phyloP scores from a whole-genome alignment of 2,113 vertebrate genomes.

The Brachypodius melanocephalos region DNA sequence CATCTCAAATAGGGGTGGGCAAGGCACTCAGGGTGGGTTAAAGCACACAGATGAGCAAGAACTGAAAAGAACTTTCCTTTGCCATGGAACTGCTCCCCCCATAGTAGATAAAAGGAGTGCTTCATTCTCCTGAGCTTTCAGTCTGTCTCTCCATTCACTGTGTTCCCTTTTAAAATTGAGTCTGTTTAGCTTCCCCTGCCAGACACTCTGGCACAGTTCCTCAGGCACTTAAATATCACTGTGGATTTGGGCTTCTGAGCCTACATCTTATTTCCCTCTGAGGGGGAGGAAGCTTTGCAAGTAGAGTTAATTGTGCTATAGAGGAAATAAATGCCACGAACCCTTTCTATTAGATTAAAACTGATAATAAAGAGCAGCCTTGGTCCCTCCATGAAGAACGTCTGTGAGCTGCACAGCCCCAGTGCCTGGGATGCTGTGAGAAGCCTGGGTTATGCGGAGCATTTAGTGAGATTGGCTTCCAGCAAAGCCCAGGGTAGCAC shows the following conservation, averaged over 20 bases:
- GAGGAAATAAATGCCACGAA: slow-evolving; percentile 20
- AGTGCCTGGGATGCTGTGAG: not conserved
- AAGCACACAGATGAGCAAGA: not conserved
- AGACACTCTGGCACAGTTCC: slow-evolving; percentile 59
- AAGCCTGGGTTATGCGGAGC: not conserved
- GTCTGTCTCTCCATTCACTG: not conserved
- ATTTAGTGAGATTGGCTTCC: not conserved
- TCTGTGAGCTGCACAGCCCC: not conserved
- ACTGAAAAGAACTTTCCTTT: not conserved
- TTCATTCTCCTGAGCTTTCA: slow-evolving; percentile 20
- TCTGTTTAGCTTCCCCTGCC: slow-evolving; percentile 50
- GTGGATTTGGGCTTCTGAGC: slow-evolving; percentile 36
- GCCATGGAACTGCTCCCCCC: not conserved
- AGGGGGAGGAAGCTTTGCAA: slow-evolving; percentile 47
- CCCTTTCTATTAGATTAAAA: slow-evolving; percentile 19
- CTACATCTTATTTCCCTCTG: slow-evolving; percentile 47
- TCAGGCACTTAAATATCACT: slow-evolving; percentile 60
- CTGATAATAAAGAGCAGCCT: not conserved
- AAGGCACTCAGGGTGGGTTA: not conserved
- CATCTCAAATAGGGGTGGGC: not conserved
- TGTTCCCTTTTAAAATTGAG: slow-evolving; percentile 18
- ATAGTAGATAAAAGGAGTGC: not conserved
- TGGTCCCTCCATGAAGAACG: not conserved
- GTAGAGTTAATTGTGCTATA: slow-evolving; percentile 24
- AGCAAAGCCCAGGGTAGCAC: not conserved